Conservation (phyloP, 2,797 vertebrate species). For the Vipera latastei region DNA sequence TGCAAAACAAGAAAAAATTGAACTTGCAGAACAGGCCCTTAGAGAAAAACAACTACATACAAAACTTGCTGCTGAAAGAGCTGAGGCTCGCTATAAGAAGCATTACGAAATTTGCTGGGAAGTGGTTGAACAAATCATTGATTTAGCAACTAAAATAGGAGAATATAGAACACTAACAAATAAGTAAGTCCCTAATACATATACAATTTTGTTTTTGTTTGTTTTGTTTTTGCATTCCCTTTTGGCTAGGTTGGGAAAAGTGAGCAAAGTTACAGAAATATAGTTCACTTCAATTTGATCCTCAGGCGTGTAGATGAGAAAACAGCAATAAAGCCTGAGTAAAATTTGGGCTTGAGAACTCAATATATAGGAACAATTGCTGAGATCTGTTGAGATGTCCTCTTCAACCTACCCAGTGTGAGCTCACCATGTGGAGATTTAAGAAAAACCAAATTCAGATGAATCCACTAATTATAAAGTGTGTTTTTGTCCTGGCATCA, state of each 20-base stretch:
- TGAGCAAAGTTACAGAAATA: neutral
- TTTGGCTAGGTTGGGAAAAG: neutral
- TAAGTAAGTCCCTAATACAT: conserved; percentile 76
- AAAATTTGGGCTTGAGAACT: neutral
- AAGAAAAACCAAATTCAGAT: neutral
- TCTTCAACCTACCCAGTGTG: neutral
- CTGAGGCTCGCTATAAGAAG: conserved; percentile 74
- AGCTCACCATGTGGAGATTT: neutral
- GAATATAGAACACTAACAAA: conserved; percentile 83
- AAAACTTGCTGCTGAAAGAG: conserved; percentile 77
- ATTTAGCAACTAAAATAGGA: conserved; percentile 84
- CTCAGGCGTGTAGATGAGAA: neutral
- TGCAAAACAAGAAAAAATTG: conserved; percentile 78
- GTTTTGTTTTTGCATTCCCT: neutral
- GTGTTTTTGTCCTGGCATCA: neutral
- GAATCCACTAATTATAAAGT: neutral
- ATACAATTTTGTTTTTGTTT: neutral
- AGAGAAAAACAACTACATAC: conserved; percentile 76
- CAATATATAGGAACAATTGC: neutral
- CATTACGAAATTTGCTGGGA: conserved; percentile 80
- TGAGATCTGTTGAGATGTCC: neutral
- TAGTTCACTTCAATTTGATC: neutral
- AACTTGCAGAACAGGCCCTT: conserved; percentile 74
- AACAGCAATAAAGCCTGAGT: neutral
- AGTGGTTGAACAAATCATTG: conserved; percentile 83